A percentile compares a stretch with the other conserved stretches of the same genome.
phyloP scores from a whole-genome alignment of 1,140 invertebrate species.

The Octopus sinensis region DNA sequence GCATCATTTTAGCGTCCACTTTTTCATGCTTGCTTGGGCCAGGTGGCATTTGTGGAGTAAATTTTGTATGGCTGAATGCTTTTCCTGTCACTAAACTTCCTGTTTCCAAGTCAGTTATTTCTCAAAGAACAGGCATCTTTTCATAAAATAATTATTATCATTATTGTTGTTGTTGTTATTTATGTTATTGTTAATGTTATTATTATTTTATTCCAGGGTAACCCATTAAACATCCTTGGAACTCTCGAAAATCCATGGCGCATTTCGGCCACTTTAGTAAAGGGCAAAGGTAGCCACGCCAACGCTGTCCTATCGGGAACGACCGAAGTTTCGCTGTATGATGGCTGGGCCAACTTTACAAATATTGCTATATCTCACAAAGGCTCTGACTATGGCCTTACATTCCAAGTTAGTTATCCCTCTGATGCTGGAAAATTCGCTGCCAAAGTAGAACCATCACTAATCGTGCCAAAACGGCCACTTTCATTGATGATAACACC shows the following conservation, averaged over 20 bases:
- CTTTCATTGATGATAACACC: neutral
- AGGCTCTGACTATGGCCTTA: slow-evolving; percentile 36
- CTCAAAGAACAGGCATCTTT: neutral
- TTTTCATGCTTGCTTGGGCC: too few relatives aligned
- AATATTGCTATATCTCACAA: slow-evolving; percentile 30
- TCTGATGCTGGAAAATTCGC: slow-evolving; percentile 32
- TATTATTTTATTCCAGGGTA: slow-evolving; percentile 29
- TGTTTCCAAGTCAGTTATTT: neutral
- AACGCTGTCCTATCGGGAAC: slow-evolving; percentile 27
- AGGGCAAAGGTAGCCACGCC: slow-evolving; percentile 23
- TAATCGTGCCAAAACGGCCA: slow-evolving; percentile 19
- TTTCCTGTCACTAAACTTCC: too few relatives aligned
- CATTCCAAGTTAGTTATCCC: slow-evolving; percentile 39
- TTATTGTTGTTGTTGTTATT: neutral
- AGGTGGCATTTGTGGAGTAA: too few relatives aligned
- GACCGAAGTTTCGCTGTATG: slow-evolving; percentile 27
- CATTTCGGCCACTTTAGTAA: slow-evolving; percentile 27
- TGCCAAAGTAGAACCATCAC: slow-evolving; percentile 17
- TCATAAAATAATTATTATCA: too few relatives aligned
- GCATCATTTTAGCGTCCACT: too few relatives aligned
- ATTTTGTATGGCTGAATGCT: too few relatives aligned
- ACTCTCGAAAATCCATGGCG: slow-evolving; percentile 30
- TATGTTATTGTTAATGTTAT: neutral
- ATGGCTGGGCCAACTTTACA: slow-evolving; percentile 42
- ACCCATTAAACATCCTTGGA: slow-evolving; percentile 29